These are phyloP conservation scores for Rhinatrema bivittatum DNA, from an alignment of 2,797 vertebrate species.

Conservation along the genomic window DNA sequence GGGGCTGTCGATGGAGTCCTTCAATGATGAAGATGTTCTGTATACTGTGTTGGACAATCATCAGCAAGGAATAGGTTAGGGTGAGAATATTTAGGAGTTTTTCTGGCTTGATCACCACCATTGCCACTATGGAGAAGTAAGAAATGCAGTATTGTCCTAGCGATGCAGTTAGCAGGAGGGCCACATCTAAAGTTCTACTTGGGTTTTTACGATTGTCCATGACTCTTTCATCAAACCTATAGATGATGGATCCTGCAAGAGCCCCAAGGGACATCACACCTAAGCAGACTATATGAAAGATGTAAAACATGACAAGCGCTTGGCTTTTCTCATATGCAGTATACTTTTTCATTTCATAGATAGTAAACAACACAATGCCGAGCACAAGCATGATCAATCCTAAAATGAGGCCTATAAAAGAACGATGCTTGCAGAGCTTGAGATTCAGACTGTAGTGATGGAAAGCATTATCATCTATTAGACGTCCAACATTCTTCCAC, in stretches of 20 bases:
- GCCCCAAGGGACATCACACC: conserved; percentile 48
- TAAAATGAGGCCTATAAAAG: conserved; percentile 44
- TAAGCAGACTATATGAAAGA: conserved; percentile 55
- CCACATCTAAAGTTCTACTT: conserved; percentile 62
- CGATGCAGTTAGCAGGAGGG: conserved; percentile 60
- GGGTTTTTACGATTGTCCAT: conserved; percentile 60
- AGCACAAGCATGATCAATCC: conserved; percentile 38
- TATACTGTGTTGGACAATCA: conserved; percentile 57
- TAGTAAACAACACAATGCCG: conserved; percentile 60
- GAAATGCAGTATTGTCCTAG: conserved; percentile 65
- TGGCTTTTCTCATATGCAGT: conserved; percentile 2
- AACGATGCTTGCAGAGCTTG: conserved; percentile 36
- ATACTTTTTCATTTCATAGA: conserved; percentile 49
- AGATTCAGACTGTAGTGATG: conserved; percentile 23
- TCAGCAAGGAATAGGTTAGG: conserved; percentile 51
- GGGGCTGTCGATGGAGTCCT: conserved; percentile 63
- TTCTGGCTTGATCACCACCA: conserved; percentile 36
- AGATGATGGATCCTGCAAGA: conserved; percentile 45
- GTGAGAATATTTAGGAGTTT: conserved; percentile 49
- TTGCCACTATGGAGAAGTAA: conserved; percentile 64
- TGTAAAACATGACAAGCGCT: conserved; percentile 55
- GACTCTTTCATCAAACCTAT: conserved; percentile 54
- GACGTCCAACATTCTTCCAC: conserved; percentile 71
- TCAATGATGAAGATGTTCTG: conserved; percentile 71
- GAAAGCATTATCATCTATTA: conserved; percentile 37